phyloP scores from a whole-genome alignment of 1,140 invertebrate genomes.

The Formica selysi region DNA sequence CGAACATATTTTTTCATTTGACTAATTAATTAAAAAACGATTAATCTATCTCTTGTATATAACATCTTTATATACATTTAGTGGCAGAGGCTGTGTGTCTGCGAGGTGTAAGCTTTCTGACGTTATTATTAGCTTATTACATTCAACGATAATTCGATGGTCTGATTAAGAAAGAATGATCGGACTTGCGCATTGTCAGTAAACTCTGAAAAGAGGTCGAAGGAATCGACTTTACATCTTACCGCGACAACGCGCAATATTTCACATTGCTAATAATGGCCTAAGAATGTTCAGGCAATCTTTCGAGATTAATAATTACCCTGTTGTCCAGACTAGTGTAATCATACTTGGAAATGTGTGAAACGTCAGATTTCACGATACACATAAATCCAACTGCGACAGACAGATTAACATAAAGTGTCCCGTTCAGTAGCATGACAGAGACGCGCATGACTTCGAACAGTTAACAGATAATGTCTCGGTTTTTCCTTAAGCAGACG shows the following conservation, averaged over 20 bases:
- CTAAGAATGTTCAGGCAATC: slow-evolving; percentile 40
- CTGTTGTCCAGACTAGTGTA: slow-evolving; percentile 76
- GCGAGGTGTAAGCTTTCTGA: slow-evolving; percentile 81
- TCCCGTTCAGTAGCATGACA: background rate
- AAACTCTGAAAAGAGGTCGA: background rate
- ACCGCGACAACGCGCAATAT: slow-evolving; percentile 13
- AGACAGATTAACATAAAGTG: slow-evolving; percentile 34
- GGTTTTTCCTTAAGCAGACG: slow-evolving; percentile 76
- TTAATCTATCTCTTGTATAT: slow-evolving; percentile 75
- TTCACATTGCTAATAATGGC: slow-evolving; percentile 36
- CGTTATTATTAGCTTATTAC: slow-evolving; percentile 75
- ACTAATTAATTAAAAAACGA: slow-evolving; percentile 77
- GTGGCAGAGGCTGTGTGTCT: slow-evolving; percentile 80
- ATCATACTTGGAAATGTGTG: slow-evolving; percentile 45
- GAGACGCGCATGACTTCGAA: slow-evolving; percentile 4
- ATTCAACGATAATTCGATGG: slow-evolving; percentile 79
- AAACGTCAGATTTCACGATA: slow-evolving; percentile 29
- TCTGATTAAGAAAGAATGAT: slow-evolving; percentile 80
- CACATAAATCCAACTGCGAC: slow-evolving; percentile 31
- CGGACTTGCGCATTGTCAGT: background rate
- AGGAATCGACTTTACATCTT: background rate
- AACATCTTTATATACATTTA: slow-evolving; percentile 79
- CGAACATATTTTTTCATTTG: slow-evolving; percentile 53
- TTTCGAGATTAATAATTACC: slow-evolving; percentile 70
- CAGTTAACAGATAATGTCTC: slow-evolving; percentile 32